phyloP scores from a whole-genome alignment of 2,113 vertebrate genomes.

The Phrynocephalus versicolor region DNA sequence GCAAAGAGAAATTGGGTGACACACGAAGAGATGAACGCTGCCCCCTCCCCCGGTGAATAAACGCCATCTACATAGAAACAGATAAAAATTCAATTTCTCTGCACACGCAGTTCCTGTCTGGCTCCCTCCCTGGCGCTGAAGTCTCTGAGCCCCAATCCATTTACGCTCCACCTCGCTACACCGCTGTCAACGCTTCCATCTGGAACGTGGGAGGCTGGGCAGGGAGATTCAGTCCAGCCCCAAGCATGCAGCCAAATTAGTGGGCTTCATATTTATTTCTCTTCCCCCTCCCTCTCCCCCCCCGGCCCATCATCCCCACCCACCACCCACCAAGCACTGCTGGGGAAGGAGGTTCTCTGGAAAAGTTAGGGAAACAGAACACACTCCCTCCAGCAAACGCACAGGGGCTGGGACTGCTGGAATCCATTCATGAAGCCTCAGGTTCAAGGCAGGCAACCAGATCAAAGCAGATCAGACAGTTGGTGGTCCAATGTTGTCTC shows the following conservation, averaged over 20 bases:
- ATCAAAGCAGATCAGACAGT: too few species aligned
- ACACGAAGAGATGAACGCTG: conserved; percentile 66
- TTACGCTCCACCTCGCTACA: conserved; percentile 33
- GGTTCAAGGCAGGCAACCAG: too few species aligned
- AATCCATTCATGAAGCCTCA: too few species aligned
- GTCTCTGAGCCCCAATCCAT: conserved; percentile 34
- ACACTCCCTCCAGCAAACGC: neutral
- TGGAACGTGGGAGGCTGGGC: conserved; percentile 73
- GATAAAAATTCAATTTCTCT: conserved; percentile 68
- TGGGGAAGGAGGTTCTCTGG: rapidly evolving
- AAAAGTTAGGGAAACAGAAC: neutral
- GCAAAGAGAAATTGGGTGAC: conserved; percentile 61
- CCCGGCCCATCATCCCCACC: too few species aligned
- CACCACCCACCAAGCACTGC: conserved; percentile 3
- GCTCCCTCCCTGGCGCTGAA: conserved; percentile 29
- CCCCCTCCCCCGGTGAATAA: conserved; percentile 70
- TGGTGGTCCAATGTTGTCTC: too few species aligned
- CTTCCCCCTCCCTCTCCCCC: neutral
- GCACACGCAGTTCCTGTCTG: conserved; percentile 52
- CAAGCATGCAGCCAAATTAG: conserved; percentile 30
- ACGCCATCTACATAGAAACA: conserved; percentile 61
- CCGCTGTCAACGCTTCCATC: conserved; percentile 66
- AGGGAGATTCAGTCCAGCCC: conserved; percentile 59
- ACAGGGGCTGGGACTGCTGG: neutral
- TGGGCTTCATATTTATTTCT: conserved; percentile 19